Conservation (phyloP, 2,797 vertebrate genomes). For the Galaxias olidus region DNA sequence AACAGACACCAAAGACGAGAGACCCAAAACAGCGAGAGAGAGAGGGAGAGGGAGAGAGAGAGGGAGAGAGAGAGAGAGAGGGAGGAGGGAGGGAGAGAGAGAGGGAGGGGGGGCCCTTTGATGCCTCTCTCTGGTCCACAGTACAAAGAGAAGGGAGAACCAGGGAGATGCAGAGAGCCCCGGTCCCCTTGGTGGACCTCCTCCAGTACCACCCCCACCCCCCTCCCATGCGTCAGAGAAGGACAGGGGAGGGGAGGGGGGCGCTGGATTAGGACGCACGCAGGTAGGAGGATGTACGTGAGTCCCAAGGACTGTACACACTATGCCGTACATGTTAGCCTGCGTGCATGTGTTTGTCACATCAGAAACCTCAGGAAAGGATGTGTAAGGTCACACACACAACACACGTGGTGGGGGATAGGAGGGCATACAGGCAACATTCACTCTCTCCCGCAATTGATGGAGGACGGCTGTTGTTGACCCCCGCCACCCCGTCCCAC, state of each 20-base stretch:
- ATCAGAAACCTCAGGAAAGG: too few species aligned
- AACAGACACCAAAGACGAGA: slow-evolving; percentile 55
- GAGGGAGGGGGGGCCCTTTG: slow-evolving; percentile 66
- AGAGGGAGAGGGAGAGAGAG: slow-evolving; percentile 53
- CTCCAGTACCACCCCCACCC: too few species aligned
- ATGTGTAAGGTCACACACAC: not conserved
- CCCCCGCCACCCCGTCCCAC: too few species aligned
- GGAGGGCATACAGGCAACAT: slow-evolving; percentile 11
- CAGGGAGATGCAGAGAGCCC: slow-evolving; percentile 47
- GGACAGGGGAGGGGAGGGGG: slow-evolving; percentile 22
- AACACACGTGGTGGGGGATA: slow-evolving; percentile 2
- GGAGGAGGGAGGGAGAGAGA: slow-evolving; percentile 32
- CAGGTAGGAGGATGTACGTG: slow-evolving; percentile 39
- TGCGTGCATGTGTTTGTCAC: too few species aligned
- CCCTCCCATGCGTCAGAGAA: slow-evolving; percentile 70
- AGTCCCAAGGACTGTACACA: not conserved
- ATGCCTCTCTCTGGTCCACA: slow-evolving; percentile 71
- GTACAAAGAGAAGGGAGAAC: slow-evolving; percentile 61
- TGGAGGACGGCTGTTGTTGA: too few species aligned
- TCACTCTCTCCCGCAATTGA: not conserved
- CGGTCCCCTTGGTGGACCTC: slow-evolving; percentile 61
- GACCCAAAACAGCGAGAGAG: slow-evolving; percentile 28
- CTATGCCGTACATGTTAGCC: not conserved
- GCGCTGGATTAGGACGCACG: slow-evolving; percentile 52
- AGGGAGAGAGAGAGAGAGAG: slow-evolving; percentile 62